phyloP scores from a whole-genome alignment of 2,797 vertebrate species.

The Rhyacichthys aspro region DNA sequence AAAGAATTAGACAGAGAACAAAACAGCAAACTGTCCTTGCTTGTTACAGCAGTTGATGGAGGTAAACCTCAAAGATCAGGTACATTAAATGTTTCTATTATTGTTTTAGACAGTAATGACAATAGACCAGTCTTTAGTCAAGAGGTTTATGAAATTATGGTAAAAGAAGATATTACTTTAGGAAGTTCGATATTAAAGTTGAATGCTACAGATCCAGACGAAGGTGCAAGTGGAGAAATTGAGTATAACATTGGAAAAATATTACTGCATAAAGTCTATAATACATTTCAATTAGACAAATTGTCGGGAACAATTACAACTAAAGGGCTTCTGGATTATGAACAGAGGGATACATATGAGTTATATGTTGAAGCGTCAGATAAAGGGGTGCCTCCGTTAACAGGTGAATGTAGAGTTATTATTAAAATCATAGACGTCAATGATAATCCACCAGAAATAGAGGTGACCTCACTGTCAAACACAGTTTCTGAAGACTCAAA shows the following conservation, averaged over 20 bases:
- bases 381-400: constrained; percentile 39
- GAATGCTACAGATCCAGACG: constrained; percentile 63
- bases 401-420: constrained; percentile 37
- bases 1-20: constrained; percentile 75
- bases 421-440: constrained; percentile 73
- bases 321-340: constrained; percentile 58
- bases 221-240: constrained; percentile 62
- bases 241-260: constrained; percentile 57
- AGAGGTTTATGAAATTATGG: constrained; percentile 44
- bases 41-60: constrained; percentile 52
- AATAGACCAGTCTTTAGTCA: constrained; percentile 54
- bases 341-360: constrained; percentile 47
- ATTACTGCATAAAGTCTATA: constrained; percentile 29
- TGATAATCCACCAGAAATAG: constrained; percentile 76
- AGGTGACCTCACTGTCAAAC: constrained; percentile 70
- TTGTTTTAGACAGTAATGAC: constrained; percentile 63
- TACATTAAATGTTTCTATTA: constrained; percentile 53
- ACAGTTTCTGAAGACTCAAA: constrained; percentile 69
- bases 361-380: constrained; percentile 50
- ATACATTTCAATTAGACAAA: constrained; percentile 56
- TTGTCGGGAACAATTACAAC: constrained; percentile 51
- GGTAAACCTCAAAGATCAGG: constrained; percentile 54
- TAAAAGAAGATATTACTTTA: constrained; percentile 31
- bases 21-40: neutral
- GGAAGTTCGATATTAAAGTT: constrained; percentile 30